Base-by-base conservation (phyloP, 2,797 vertebrate species). In the Peromyscus melanophrys region DNA sequence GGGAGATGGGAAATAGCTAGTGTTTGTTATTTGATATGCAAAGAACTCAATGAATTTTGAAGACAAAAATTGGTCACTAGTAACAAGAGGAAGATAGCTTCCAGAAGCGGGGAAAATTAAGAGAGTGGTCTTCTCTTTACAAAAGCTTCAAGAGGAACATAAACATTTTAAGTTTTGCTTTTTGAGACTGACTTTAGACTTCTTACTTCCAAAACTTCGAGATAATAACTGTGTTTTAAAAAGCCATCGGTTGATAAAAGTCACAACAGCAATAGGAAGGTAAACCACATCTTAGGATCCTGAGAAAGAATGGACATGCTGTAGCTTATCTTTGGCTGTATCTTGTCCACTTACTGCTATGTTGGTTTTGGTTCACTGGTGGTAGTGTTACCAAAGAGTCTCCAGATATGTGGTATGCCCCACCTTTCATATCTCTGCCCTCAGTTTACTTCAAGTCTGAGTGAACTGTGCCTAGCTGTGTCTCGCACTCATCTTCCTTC, bases 291-390 rank as follows among this genome's bases (percentile, higher is more conserved):
- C 77, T 40, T 2, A 1, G 27, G 40, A n/a, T 29, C 34, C 82
- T 4, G 4, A 49, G 2, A 7, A 19, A 80, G 34, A 13, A 7
- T 2, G 1, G 14, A n/a, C 4, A 0, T 1, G 1, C 5, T 19
- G 31, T 7, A 75, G 14, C 12, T 3, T 10, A 12, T 1, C n/a
- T 8, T 37, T 17, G 4, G 25, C 2, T 46, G 31, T 55, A 19
- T 34, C 40, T 40, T 40, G 40, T 40, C 55, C 3, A 31, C 8
- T 12, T 5, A 5, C 43, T 4, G 19, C 19, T n/a, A 29, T 14
- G 37, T 61, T 71, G 25, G 21, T 31, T 67, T 61, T 14, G 17
- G 9, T 85, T 61, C n/a, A 9, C 21, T 78, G 16, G 59, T 16
- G 2, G 13, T 40, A 37, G 10, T 16, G 37, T 4, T 25, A 13